A percentile compares a stretch with the other conserved stretches of the same genome.
Conservation (phyloP, 2,797 vertebrate species). For the Hirundo rustica region DNA sequence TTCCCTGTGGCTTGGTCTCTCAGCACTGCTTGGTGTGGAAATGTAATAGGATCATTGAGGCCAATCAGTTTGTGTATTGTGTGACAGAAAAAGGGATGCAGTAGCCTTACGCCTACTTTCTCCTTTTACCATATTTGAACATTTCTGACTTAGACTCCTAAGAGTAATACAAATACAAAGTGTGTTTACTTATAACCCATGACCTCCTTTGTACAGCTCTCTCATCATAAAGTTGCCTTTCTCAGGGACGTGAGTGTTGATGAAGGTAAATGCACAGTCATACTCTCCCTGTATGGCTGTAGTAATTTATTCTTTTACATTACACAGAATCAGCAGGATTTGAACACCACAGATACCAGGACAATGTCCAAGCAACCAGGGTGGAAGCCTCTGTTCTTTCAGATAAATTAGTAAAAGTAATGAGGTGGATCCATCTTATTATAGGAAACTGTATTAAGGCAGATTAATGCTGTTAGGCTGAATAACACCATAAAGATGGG, state of each 20-base stretch:
- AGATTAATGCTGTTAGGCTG: slow-evolving; percentile 33
- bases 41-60: background rate
- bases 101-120: background rate
- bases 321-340: slow-evolving; percentile 16
- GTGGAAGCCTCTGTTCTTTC: slow-evolving; percentile 43
- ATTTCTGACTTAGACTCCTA: background rate
- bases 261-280: background rate
- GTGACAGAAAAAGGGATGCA: background rate
- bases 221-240: background rate
- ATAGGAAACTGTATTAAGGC: slow-evolving; percentile 21
- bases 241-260: background rate
- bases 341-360: background rate
- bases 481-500: background rate
- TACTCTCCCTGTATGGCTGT: background rate
- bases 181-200: background rate
- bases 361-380: background rate
- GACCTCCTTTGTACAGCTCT: background rate
- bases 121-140: background rate
- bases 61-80: background rate
- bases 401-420: slow-evolving; percentile 55
- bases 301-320: background rate
- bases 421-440: slow-evolving; percentile 39
- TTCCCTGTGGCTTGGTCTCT: background rate
- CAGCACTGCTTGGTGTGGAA: background rate
- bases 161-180: background rate